Evolutionary conservation across 2,888 invertebrate species (phyloP).

Genomic region (Troides aeacus): DNA sequence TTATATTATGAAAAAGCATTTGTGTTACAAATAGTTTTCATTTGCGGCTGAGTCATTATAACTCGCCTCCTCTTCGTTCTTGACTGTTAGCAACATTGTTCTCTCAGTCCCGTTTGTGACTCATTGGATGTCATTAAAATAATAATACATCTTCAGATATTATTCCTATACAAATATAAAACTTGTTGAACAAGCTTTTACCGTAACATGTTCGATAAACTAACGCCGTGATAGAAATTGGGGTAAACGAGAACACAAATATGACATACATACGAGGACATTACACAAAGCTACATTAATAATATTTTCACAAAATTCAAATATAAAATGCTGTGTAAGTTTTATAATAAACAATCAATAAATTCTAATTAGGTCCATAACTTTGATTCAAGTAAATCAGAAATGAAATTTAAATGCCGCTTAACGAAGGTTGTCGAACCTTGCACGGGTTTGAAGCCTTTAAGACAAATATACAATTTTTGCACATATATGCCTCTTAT

Average conservation of each 20-base stretch:
- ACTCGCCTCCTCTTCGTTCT: neutral
- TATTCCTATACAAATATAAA: slow-evolving; percentile 12
- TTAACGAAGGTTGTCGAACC: slow-evolving; percentile 23
- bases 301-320: neutral
- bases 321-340: neutral
- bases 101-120: slow-evolving; percentile 1
- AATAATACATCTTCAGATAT: slow-evolving; percentile 12
- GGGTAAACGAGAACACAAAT: slow-evolving; percentile 13
- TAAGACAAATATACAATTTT: neutral
- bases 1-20: neutral
- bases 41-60: neutral
- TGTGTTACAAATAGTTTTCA: neutral
- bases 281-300: neutral
- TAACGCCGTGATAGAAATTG: slow-evolving; percentile 23
- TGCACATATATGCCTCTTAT: neutral
- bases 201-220: slow-evolving; percentile 25
- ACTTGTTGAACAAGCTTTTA: slow-evolving; percentile 28
- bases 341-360: neutral
- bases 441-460: neutral
- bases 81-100: neutral
- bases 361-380: neutral
- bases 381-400: slow-evolving; percentile 6
- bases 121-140: slow-evolving; percentile 7
- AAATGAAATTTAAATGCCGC: slow-evolving; percentile 7
- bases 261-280: neutral